Conservation (phyloP, 1,140 invertebrate genomes). For the Drosophila auraria region DNA sequence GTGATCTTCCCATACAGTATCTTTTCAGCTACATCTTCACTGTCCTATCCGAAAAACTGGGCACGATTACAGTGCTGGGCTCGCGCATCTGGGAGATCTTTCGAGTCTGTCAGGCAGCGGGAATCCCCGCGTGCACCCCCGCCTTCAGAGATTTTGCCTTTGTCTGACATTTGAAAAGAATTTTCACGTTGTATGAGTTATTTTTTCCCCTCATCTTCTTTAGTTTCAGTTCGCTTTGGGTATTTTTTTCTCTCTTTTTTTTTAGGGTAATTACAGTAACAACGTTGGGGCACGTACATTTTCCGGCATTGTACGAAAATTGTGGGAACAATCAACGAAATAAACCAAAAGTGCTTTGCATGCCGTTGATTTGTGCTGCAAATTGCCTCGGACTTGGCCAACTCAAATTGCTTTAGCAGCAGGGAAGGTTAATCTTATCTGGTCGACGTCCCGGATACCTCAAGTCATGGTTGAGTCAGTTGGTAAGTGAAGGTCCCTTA, state of each 20-base stretch:
- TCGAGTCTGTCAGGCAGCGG: slow-evolving; percentile 68
- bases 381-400: slow-evolving; percentile 50
- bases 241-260: slow-evolving; percentile 28
- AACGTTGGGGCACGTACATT: slow-evolving; percentile 73
- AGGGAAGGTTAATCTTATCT: slow-evolving; percentile 12
- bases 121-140: slow-evolving; percentile 11
- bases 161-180: slow-evolving; percentile 78
- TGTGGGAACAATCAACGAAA: slow-evolving; percentile 82
- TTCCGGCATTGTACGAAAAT: slow-evolving; percentile 81
- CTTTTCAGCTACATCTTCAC: slow-evolving; percentile 67
- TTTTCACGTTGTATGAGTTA: slow-evolving; percentile 71
- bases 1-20: slow-evolving; percentile 71
- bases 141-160: slow-evolving; percentile 26
- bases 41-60: slow-evolving; percentile 44
- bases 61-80: slow-evolving; percentile 63
- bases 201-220: slow-evolving; percentile 43
- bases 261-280: slow-evolving; percentile 74
- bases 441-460: slow-evolving; percentile 26
- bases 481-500: not conserved
- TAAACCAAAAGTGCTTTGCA: slow-evolving; percentile 77
- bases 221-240: slow-evolving; percentile 34
- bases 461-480: not conserved
- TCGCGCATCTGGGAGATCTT: slow-evolving; percentile 67
- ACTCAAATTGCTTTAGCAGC: slow-evolving; percentile 45
- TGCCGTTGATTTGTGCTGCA: slow-evolving; percentile 64